Evolutionary conservation across 1,140 invertebrate genomes (phyloP).

Genomic region (Neodiprion virginianus): DNA sequence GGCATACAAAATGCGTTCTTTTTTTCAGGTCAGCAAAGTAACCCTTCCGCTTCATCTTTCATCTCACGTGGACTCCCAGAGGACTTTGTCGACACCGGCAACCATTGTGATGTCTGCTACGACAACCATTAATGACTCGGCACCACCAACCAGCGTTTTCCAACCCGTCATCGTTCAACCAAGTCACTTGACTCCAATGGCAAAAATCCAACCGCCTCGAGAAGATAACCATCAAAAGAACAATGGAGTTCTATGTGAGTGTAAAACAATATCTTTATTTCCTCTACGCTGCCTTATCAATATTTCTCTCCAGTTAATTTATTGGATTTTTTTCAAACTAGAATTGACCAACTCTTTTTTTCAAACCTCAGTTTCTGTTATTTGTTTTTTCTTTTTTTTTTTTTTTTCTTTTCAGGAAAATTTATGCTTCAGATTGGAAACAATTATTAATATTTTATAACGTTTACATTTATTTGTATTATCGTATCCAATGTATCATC

Average conservation of each 20-base stretch:
- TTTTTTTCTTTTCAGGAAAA: background rate
- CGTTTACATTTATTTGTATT: too few relatives aligned
- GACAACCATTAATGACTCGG: conserved; percentile 50
- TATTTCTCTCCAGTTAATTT: too few relatives aligned
- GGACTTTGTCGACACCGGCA: conserved; percentile 48
- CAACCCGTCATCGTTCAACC: conserved; percentile 78
- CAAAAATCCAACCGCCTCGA: conserved; percentile 45
- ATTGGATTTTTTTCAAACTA: too few relatives aligned
- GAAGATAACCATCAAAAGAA: conserved; percentile 49
- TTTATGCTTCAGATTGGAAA: background rate
- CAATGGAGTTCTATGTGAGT: conserved; percentile 57
- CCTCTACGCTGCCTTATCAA: too few relatives aligned
- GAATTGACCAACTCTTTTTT: background rate
- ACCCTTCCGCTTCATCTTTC: conserved; percentile 38
- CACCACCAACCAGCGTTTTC: conserved; percentile 61
- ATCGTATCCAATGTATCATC: too few relatives aligned
- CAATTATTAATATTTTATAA: too few relatives aligned
- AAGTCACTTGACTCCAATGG: conserved; percentile 73
- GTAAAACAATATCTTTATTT: too few relatives aligned
- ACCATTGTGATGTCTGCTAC: conserved; percentile 52
- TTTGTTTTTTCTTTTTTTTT: too few relatives aligned
- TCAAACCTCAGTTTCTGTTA: background rate
- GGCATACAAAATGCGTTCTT: conserved; percentile 15
- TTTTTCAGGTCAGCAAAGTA: conserved; percentile 46
- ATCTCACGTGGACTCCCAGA: conserved; percentile 47